Conservation (phyloP, 2,797 vertebrate species). For the Enteromius mattozi region DNA sequence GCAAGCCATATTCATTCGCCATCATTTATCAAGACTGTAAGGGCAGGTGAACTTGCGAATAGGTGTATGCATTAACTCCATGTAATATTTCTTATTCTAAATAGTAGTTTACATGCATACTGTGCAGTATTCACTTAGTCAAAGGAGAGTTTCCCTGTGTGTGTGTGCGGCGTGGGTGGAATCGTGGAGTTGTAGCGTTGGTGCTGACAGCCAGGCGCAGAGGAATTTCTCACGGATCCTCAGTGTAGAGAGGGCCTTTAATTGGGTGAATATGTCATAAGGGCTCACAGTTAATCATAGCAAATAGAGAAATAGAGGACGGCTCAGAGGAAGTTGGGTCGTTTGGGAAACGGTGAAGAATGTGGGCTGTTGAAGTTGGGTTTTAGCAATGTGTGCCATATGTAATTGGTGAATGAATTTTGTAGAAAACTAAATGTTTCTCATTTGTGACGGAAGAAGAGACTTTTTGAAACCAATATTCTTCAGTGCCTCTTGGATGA, state of each 20-base stretch:
- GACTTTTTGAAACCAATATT: constrained; percentile 30
- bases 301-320: constrained; percentile 54
- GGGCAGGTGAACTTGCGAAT: not conserved
- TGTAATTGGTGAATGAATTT: constrained; percentile 54
- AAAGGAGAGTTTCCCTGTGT: not conserved
- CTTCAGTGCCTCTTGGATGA: constrained; percentile 26
- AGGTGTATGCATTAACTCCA: not conserved
- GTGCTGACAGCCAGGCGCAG: constrained; percentile 58
- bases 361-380: constrained; percentile 40
- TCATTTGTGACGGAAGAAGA: constrained; percentile 16
- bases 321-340: constrained; percentile 28
- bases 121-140: not conserved
- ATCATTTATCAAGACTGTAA: not conserved
- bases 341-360: constrained; percentile 49
- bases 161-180: constrained; percentile 36
- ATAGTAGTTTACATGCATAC: not conserved
- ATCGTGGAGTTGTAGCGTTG: constrained; percentile 35
- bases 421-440: constrained; percentile 50
- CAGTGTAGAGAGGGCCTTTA: constrained; percentile 59
- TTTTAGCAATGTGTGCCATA: constrained; percentile 22
- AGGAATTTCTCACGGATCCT: constrained; percentile 57
- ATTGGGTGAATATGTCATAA: constrained; percentile 69
- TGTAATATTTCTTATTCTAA: not conserved
- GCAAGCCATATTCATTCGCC: not conserved
- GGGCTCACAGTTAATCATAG: constrained; percentile 64